Evolutionary conservation across 2,797 vertebrate genomes (phyloP), one percentile per base, ranked within the genome.

Genomic region (Thaleichthys pacificus): DNA sequence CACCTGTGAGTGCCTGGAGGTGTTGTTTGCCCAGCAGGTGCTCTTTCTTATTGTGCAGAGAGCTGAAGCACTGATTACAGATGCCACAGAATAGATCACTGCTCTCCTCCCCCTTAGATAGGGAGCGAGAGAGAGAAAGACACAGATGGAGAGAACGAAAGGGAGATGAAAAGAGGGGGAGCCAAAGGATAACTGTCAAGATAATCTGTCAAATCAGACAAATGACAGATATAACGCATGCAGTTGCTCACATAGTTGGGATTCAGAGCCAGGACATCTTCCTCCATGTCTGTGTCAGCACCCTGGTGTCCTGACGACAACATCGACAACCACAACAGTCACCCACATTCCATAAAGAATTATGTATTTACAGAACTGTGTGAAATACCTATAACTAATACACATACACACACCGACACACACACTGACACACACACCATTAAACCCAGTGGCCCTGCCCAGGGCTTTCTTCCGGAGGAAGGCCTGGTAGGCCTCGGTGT

Each of bases 21-120:
- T 71, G 70, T 26, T 77, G 71, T 19, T 77, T 84, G 54, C 73
- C 81, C 38, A 64, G 68, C 47, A 80, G 38, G 42, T 74, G 75
- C 1, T 83, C 68, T 68, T 80, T 84, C 71, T 80, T 49, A 15
- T 77, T 80, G 17, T 62, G 73, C 77, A 77, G 8, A 21, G 77
- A 84, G 24, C 21, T 76, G 57, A 75, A 82, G 75, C 80, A 75
- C 74, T 80, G 78, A 54, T 68, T 61, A 66, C 72, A 80, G 26
- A 63, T 77, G 3, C 19, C 22, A 5, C 69, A 82, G 76, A 72
- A 77, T 15, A 79, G 54, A 54, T 56, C 28, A 2, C 22, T 12
- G 4, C 61, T 69, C 3, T 74, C 71, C 26, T 77, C 70, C 2
- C 5, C 24, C 73, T 86, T 66, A 5, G 56, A 38, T 56, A 70